These are phyloP conservation scores for Enteromius afrohamiltoni DNA, from an alignment of 2,797 vertebrate genomes.

Conservation along the genomic window DNA sequence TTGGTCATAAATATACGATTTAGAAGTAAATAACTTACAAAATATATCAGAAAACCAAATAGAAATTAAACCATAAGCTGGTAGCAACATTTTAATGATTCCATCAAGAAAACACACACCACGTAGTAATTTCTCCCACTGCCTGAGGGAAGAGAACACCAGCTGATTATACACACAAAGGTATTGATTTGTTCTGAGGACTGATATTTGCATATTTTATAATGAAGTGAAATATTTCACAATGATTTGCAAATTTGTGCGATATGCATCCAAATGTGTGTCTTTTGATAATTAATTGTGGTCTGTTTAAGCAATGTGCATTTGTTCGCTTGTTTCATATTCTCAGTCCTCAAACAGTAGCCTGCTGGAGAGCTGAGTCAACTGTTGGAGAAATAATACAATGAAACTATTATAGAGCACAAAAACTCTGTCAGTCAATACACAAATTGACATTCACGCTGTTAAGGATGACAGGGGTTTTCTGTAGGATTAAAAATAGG, in stretches of 20 bases:
- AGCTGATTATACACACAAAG: neutral
- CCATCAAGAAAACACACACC: neutral
- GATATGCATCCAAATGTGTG: neutral
- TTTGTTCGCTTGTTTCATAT: neutral
- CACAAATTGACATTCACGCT: neutral
- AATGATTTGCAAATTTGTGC: neutral
- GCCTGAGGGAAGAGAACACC: neutral
- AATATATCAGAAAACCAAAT: neutral
- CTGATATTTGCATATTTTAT: neutral
- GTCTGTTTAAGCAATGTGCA: neutral
- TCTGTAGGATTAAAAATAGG: conserved; percentile 1
- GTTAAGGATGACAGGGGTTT: neutral
- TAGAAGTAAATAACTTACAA: neutral
- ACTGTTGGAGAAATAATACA: neutral
- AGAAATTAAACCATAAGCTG: neutral
- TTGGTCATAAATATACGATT: neutral
- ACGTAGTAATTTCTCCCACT: neutral
- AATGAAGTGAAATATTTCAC: neutral
- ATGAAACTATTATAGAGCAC: neutral
- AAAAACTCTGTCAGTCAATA: neutral
- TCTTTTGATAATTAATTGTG: neutral
- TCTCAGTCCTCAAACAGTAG: neutral
- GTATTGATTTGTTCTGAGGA: neutral
- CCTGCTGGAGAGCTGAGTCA: conserved; percentile 6
- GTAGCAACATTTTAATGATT: neutral